Base-by-base conservation (phyloP, 2,797 vertebrate genomes). In the Gadopsis marmoratus region DNA sequence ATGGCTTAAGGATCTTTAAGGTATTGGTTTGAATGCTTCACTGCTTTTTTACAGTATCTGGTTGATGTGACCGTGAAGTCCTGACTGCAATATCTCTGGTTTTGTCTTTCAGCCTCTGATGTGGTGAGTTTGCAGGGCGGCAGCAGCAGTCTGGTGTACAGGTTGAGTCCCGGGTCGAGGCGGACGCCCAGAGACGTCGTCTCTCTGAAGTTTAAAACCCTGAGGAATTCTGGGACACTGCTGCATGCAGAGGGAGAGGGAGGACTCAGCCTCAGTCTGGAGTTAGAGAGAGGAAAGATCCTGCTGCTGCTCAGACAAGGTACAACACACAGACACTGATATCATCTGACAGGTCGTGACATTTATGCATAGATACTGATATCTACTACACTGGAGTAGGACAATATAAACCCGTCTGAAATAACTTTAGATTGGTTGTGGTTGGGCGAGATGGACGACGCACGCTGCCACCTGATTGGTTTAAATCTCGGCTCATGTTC, bases 201-300 rank as follows among this genome's bases (percentile, higher is more conserved):
- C 78, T 96, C 96, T 70, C 91, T 98, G 92, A 97, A 97, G 93
- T 98, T 99, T 92, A 98, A 97, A 94, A 96, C 97, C 72, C 92
- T 95, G 86, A 93, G 93, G 93, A 97, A 96, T 81, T 95, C 95
- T 68, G 98, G 98, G 81, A 92, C 94, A 71, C 91, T 99, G 65
- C 91, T 98, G 47, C 95, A 96, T 29, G 92, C 94, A 59, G 89
- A 95, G 81, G 97, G 96, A 75, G 89, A 86, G 35, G 93, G 86
- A 58, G 96, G 95, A 78, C 94, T 94, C 77, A 74, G 93, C 33
- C 90, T 98, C 45, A 95, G 91, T 11, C 66, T 99, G 95, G 96
- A 96, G 84, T 87, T 99, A 81, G 89, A 94, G 86, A 93, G 95
- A 94, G 97, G 97, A 80, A 96, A 94, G 74, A 93, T 99, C 17